Conservation (phyloP, 1,140 invertebrate species). For the Harlomillsia oculata region DNA sequence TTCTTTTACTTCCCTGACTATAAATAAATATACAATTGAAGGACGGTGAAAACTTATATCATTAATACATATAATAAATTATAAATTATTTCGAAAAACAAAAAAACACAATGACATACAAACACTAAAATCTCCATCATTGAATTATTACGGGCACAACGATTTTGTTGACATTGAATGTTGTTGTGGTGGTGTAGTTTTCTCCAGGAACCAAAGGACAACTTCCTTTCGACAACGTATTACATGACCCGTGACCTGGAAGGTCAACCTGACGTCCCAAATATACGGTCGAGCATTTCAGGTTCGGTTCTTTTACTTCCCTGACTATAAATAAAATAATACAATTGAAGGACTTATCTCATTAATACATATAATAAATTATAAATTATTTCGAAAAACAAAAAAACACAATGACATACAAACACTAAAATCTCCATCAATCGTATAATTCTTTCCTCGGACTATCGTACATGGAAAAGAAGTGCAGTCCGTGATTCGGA, state of each 20-base stretch:
- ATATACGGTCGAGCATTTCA: constrained; percentile 14
- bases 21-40: neutral
- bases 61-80: neutral
- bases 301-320: neutral
- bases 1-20: constrained; percentile 3
- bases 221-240: neutral
- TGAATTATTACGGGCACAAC: constrained; percentile 13
- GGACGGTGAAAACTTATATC: neutral
- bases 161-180: constrained; percentile 5
- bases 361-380: neutral
- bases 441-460: constrained; percentile 2
- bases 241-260: constrained; percentile 13
- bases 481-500: constrained; percentile 9
- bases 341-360: neutral
- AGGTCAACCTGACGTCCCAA: constrained; percentile 8
- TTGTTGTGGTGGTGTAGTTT: constrained; percentile 4
- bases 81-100: neutral
- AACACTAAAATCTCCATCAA: constrained; percentile 15
- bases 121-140: constrained; percentile 13
- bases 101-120: constrained; percentile 1
- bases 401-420: constrained; percentile 1
- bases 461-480: constrained; percentile 2
- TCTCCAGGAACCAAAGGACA: constrained; percentile 6
- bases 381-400: neutral
- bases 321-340: neutral